Evolutionary conservation across 1,140 invertebrate genomes (phyloP).

Genomic region (Brachionus koreanus): DNA sequence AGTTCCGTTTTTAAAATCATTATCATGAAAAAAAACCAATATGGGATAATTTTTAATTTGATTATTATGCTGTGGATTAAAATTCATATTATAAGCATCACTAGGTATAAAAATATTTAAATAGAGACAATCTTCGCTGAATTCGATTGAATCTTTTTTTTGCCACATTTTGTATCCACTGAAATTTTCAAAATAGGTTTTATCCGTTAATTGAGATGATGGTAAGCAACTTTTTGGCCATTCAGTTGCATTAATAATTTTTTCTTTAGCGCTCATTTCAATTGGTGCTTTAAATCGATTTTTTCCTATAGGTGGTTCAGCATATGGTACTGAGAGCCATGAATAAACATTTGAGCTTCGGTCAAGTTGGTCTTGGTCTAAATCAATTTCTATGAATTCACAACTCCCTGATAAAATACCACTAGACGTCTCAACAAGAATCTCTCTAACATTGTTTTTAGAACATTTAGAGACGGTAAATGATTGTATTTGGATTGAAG

Average conservation of each 20-base stretch:
- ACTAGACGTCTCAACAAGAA: background rate
- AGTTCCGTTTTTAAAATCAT: slow-evolving; percentile 43
- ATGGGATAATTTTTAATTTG: slow-evolving; percentile 46
- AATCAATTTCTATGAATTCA: background rate
- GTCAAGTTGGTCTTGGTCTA: background rate
- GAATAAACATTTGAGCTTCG: slow-evolving; percentile 27
- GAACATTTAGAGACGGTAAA: background rate
- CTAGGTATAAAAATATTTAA: slow-evolving; percentile 47
- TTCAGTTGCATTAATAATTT: slow-evolving; percentile 21
- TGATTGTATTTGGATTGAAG: background rate
- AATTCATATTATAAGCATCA: background rate
- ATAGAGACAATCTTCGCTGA: slow-evolving; percentile 48
- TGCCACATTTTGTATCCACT: background rate
- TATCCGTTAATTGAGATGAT: slow-evolving; percentile 66
- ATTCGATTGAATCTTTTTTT: background rate
- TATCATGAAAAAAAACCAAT: slow-evolving; percentile 47
- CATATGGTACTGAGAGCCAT: slow-evolving; percentile 48
- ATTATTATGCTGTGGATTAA: slow-evolving; percentile 27
- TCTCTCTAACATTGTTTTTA: background rate
- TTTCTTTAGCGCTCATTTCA: slow-evolving; percentile 70
- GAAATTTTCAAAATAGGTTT: slow-evolving; percentile 80
- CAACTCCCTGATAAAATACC: slow-evolving; percentile 23
- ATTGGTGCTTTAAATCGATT: slow-evolving; percentile 47
- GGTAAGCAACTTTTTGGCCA: slow-evolving; percentile 22
- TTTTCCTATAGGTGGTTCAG: slow-evolving; percentile 47